These are phyloP conservation scores for Netelia virgata DNA, from an alignment of 2,888 invertebrate species.

Conservation along the genomic window DNA sequence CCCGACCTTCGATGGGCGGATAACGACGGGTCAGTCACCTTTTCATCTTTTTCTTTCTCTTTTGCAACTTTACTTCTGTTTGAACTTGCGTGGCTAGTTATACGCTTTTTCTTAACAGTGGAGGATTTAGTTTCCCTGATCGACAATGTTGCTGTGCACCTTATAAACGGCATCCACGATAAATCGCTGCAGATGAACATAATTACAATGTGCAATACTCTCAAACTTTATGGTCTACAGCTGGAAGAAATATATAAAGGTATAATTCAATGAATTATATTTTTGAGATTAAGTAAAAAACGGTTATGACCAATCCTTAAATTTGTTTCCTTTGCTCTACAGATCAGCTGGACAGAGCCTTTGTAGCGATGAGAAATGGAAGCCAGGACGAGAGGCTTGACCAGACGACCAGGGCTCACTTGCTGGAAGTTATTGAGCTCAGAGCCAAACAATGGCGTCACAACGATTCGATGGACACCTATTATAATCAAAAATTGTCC, in stretches of 20 bases:
- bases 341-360: conserved; percentile 93
- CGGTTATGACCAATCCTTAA: background rate
- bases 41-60: too few species aligned
- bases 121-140: conserved; percentile 93
- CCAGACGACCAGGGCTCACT: conserved; percentile 93
- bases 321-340: conserved; percentile 32
- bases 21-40: conserved; percentile 79
- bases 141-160: conserved; percentile 92
- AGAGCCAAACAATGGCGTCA: conserved; percentile 96
- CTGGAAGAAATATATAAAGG: conserved; percentile 92
- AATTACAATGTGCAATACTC: conserved; percentile 91
- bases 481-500: conserved; percentile 88
- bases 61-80: conserved; percentile 5
- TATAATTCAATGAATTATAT: conserved; percentile 68
- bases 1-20: conserved; percentile 83
- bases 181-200: conserved; percentile 90
- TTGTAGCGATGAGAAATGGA: conserved; percentile 95
- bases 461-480: conserved; percentile 93
- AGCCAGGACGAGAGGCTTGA: conserved; percentile 95
- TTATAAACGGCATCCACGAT: conserved; percentile 91
- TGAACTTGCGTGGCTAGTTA: background rate
- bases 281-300: background rate
- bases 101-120: conserved; percentile 73
- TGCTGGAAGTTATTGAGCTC: conserved; percentile 96
- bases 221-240: conserved; percentile 91